phyloP scores from a whole-genome alignment of 1,140 invertebrate species.

The Drosophila subpulchrella region DNA sequence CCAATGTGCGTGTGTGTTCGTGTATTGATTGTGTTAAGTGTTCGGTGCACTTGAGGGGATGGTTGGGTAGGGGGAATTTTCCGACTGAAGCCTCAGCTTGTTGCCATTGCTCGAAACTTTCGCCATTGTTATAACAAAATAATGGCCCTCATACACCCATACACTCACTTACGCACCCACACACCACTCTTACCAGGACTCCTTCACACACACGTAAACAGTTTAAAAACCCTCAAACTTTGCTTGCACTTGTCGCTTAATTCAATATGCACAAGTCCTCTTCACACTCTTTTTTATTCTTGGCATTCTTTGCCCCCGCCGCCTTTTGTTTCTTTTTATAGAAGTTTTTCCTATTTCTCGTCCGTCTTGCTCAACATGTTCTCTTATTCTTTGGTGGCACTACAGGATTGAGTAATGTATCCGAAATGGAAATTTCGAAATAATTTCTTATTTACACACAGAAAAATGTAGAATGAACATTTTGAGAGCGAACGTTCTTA shows the following conservation, averaged over 20 bases:
- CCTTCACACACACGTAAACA: conserved; percentile 52
- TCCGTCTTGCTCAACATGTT: neutral
- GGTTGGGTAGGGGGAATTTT: neutral
- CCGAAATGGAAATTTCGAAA: too few relatives aligned
- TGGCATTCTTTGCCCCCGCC: conserved; percentile 18
- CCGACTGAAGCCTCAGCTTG: conserved; percentile 18
- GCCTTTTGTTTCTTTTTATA: conserved; percentile 56
- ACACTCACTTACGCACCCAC: conserved; percentile 25
- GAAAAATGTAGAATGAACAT: too few relatives aligned
- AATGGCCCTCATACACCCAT: conserved; percentile 66
- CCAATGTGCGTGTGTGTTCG: conserved; percentile 27
- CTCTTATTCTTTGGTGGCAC: neutral
- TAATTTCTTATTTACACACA: too few relatives aligned
- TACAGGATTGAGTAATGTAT: neutral
- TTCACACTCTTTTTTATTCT: conserved; percentile 28
- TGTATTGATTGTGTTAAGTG: conserved; percentile 77
- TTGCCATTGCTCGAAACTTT: conserved; percentile 64
- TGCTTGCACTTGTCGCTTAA: conserved; percentile 78
- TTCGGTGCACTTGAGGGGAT: conserved; percentile 51
- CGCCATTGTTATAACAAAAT: conserved; percentile 80
- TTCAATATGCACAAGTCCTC: conserved; percentile 75
- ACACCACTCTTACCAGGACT: conserved; percentile 13
- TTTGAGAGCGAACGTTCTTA: too few relatives aligned
- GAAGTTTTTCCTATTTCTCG: conserved; percentile 31
- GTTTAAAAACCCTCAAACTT: conserved; percentile 81